Evolutionary conservation across 2,888 invertebrate genomes (phyloP), one percentile per base, ranked within the genome.

Genomic region (Punctoribates punctum): DNA sequence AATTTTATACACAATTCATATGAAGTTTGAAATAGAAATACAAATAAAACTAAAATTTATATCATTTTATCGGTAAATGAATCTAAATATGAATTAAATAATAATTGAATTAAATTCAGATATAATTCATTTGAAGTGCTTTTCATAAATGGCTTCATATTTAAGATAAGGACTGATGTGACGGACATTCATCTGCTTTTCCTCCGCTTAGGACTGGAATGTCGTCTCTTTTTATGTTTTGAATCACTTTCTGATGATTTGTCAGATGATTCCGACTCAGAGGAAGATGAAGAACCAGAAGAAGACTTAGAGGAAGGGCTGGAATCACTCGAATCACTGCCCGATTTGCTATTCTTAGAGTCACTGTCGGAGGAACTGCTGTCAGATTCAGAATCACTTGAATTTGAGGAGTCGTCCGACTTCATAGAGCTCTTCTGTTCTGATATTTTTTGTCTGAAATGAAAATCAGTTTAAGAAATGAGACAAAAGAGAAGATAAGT

Each of bases 261-360:
- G 13, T 48, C 23, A 17, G 57, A 57, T 9, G 57, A 57, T 4
- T 48, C 48, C n/a, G 48, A 48, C 5, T 13, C 48, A 48, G 48
- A 48, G 15, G 48, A 13, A n/a, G 48, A 48, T 13, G 13, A 13
- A 27, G 48, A 48, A 13, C 13, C 48, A 48, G 48, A 48, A 3
- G 48, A 13, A n/a, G 48, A 48, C 13, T 23, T 73, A 6, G 77
- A 74, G n/a, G n/a, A n/a, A n/a, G n/a, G n/a, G n/a, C n/a, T n/a
- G 20, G 57, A 72, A 8, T 75, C 46, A 48, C 76, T 78, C 34
- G 60, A 72, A 74, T 62, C 48, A 54, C 23, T 57, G 20, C n/a
- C n/a, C n/a, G 75, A 73, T 23, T 51, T 20, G 15, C 29, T 27
- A 13, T 62, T 25, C 13, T 75, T 67, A 15, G n/a, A 8, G 25